A percentile compares a stretch with the other conserved stretches of the same genome.
phyloP scores from a whole-genome alignment of 2,113 vertebrate genomes.

The Dascyllus trimaculatus region DNA sequence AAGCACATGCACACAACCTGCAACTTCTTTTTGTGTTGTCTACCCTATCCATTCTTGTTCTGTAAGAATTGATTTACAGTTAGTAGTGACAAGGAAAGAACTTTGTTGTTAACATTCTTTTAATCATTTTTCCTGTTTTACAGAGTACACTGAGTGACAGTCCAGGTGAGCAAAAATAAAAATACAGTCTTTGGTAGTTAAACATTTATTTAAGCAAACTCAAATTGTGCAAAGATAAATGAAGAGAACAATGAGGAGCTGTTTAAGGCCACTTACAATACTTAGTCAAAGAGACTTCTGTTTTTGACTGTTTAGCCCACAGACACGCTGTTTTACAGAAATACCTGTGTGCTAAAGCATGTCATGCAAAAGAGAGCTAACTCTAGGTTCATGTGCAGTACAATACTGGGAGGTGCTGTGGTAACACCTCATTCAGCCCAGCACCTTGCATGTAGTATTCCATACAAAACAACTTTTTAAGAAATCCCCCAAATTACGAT shows the following conservation, averaged over 20 bases:
- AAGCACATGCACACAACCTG: neutral
- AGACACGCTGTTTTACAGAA: neutral
- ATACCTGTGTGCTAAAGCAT: neutral
- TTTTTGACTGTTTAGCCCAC: constrained; percentile 19
- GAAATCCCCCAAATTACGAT: neutral
- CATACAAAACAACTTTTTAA: neutral
- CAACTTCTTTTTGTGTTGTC: constrained; percentile 10
- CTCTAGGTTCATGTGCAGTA: neutral
- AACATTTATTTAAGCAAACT: neutral
- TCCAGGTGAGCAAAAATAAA: constrained; percentile 68
- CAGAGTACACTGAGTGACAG: constrained; percentile 56
- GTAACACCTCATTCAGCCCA: neutral
- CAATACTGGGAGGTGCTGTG: neutral
- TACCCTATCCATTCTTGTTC: neutral
- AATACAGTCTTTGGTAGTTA: neutral
- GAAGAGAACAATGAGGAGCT: neutral
- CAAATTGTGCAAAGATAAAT: neutral
- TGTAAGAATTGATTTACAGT: neutral
- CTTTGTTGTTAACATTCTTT: constrained; percentile 3
- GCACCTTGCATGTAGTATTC: neutral
- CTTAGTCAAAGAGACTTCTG: neutral
- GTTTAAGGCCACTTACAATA: neutral
- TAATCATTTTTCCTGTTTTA: constrained; percentile 21
- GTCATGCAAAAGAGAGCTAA: neutral
- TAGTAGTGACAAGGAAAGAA: neutral